phyloP scores from a whole-genome alignment of 2,113 vertebrate genomes.

The Scolopax mira region DNA sequence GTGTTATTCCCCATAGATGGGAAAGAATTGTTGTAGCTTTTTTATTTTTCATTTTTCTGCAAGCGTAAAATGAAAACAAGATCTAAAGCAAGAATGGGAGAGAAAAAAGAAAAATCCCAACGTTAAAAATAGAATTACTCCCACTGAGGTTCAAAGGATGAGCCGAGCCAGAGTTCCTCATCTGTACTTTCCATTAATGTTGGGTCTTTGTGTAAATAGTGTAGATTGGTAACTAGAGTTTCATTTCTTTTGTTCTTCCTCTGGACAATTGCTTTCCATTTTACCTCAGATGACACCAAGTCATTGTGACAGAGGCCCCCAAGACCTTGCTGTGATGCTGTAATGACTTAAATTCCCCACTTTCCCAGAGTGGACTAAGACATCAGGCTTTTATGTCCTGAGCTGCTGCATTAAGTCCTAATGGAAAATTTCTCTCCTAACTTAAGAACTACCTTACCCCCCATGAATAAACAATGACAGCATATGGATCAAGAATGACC shows the following conservation, averaged over 20 bases:
- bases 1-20: not conserved
- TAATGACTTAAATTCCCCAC: conserved; percentile 31
- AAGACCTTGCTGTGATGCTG: conserved; percentile 7
- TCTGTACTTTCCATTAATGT: conserved; percentile 12
- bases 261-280: conserved; percentile 16
- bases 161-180: not conserved
- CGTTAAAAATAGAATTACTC: conserved; percentile 40
- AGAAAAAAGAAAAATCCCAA: not conserved
- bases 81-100: conserved; percentile 12
- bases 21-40: not conserved
- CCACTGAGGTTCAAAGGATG: conserved; percentile 4
- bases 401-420: conserved; percentile 60
- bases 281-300: conserved; percentile 47
- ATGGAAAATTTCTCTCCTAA: conserved; percentile 59
- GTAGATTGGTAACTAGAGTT: not conserved
- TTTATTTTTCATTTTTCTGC: not conserved
- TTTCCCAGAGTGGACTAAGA: conserved; percentile 26
- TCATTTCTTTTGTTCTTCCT: conserved; percentile 28
- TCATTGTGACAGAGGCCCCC: not conserved
- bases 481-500: conserved; percentile 59
- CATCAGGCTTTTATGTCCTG: conserved; percentile 53
- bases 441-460: conserved; percentile 52
- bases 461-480: conserved; percentile 68
- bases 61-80: conserved; percentile 39
- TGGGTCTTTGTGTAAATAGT: conserved; percentile 41